Evolutionary conservation across 1,140 invertebrate species (phyloP).

Genomic region (Adoxophyes honmai): DNA sequence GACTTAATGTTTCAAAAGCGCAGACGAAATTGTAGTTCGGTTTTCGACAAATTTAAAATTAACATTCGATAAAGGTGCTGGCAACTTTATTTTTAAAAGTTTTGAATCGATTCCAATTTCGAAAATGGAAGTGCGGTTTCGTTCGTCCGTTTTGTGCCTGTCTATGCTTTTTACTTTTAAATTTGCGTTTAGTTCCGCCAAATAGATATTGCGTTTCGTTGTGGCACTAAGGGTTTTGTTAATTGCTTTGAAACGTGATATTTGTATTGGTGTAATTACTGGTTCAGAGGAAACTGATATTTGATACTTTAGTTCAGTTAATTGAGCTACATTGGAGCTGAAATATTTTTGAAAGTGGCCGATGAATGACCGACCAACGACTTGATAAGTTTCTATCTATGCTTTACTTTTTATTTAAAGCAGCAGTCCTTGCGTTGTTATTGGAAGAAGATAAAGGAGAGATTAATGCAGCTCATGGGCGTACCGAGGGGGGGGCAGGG

Average conservation of each 20-base stretch:
- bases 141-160: neutral
- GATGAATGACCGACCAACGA: too few relatives aligned
- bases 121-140: neutral
- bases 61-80: neutral
- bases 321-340: neutral
- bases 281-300: neutral
- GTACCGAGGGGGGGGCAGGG: too few relatives aligned
- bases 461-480: too few relatives aligned
- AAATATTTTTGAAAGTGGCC: too few relatives aligned
- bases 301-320: conserved; percentile 3
- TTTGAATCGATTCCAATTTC: neutral
- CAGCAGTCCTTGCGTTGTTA: too few relatives aligned
- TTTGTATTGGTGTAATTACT: conserved; percentile 21
- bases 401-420: too few relatives aligned
- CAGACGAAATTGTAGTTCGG: neutral
- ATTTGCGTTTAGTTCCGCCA: conserved; percentile 3
- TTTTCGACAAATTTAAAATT: conserved; percentile 3
- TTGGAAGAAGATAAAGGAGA: too few relatives aligned
- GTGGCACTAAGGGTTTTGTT: conserved; percentile 22
- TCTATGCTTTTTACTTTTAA: conserved; percentile 12
- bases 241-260: conserved; percentile 38
- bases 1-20: neutral
- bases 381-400: too few relatives aligned
- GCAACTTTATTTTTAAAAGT: neutral
- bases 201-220: conserved; percentile 30